Conservation (phyloP, 2,797 vertebrate species). For the Carduelis carduelis region DNA sequence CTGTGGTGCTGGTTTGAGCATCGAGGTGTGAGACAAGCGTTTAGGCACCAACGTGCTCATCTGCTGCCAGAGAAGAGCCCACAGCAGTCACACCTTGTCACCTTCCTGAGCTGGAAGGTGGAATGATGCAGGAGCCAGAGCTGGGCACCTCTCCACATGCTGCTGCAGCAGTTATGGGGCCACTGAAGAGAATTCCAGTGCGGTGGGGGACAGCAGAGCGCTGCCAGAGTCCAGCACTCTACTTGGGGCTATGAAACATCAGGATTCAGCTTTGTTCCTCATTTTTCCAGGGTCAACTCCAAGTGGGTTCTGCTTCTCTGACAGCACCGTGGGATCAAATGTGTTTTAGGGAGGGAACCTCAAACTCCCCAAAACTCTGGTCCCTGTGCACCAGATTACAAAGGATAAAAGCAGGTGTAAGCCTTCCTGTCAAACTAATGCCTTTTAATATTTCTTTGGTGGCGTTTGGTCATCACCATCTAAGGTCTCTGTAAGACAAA, state of each 20-base stretch:
- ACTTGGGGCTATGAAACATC: not conserved
- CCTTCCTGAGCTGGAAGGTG: not conserved
- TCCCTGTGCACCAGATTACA: not conserved
- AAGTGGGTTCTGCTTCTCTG: not conserved
- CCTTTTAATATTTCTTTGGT: not conserved
- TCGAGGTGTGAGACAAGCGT: not conserved
- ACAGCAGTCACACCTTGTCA: not conserved
- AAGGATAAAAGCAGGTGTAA: not conserved
- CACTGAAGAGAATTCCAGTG: not conserved
- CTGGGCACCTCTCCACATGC: not conserved
- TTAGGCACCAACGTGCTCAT: not conserved
- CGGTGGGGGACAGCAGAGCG: not conserved
- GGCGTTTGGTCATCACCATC: not conserved
- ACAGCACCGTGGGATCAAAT: fast-evolving
- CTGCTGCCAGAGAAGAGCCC: not conserved
- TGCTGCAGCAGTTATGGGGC: not conserved
- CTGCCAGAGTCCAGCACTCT: not conserved
- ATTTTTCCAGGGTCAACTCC: not conserved
- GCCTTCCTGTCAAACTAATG: not conserved
- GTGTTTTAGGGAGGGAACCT: not conserved
- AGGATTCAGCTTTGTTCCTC: not conserved
- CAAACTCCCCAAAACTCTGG: not conserved
- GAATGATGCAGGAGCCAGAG: not conserved
- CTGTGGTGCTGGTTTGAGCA: not conserved
- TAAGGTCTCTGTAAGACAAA: not conserved